Evolutionary conservation across 2,888 invertebrate species (phyloP).

Genomic region (Epistrophe eligans): DNA sequence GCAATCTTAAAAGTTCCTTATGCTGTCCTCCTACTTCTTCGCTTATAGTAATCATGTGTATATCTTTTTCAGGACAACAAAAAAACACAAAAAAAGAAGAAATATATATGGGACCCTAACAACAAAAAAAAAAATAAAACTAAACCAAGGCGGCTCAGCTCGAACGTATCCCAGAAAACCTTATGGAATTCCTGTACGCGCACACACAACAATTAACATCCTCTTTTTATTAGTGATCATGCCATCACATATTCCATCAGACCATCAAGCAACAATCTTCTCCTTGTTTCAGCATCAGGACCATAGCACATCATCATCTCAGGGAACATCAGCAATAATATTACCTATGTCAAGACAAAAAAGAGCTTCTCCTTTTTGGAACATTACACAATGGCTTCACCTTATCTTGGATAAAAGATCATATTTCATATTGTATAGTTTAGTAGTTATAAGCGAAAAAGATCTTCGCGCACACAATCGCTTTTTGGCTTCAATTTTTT

Average conservation of each 20-base stretch:
- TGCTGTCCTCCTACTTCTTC: slow-evolving; percentile 72
- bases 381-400: slow-evolving; percentile 72
- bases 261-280: slow-evolving; percentile 63
- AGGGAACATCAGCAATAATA: slow-evolving; percentile 40
- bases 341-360: slow-evolving; percentile 16
- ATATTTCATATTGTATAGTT: slow-evolving; percentile 64
- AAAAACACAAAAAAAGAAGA: background rate
- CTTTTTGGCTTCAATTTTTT: slow-evolving; percentile 44
- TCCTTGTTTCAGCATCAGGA: slow-evolving; percentile 58
- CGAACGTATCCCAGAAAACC: slow-evolving; percentile 63
- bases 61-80: slow-evolving; percentile 32
- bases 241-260: background rate
- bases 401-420: slow-evolving; percentile 75
- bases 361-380: slow-evolving; percentile 67
- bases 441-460: slow-evolving; percentile 28
- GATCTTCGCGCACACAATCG: slow-evolving; percentile 61
- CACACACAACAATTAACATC: slow-evolving; percentile 74
- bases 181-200: slow-evolving; percentile 61
- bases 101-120: slow-evolving; percentile 43
- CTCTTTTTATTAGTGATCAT: slow-evolving; percentile 70
- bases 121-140: background rate
- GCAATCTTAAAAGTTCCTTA: slow-evolving; percentile 72
- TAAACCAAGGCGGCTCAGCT: background rate
- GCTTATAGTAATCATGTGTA: slow-evolving; percentile 25
- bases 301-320: background rate